Conservation (phyloP, 2,113 vertebrate genomes). For the Cephalophus harveyi region DNA sequence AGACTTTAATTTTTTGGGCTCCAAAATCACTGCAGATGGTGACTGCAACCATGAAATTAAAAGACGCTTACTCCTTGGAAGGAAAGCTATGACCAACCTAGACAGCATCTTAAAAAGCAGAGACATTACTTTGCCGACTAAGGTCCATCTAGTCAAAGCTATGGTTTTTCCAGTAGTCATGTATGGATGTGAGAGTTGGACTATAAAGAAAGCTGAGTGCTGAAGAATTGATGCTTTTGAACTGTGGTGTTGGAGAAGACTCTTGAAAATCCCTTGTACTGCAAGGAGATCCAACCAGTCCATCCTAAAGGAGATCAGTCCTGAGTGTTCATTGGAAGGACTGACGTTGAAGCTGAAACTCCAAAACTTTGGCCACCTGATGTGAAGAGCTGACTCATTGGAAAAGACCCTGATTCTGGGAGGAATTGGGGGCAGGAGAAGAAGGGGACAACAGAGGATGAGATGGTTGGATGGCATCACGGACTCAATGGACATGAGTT, state of each 20-base stretch:
- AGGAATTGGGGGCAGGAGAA: neutral
- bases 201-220: neutral
- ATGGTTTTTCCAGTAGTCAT: neutral
- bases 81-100: neutral
- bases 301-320: neutral
- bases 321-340: neutral
- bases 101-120: neutral
- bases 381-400: neutral
- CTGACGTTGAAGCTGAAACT: neutral
- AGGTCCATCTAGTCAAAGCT: neutral
- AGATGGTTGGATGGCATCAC: neutral
- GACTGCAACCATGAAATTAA: neutral
- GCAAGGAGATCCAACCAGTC: neutral
- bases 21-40: neutral
- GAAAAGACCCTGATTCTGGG: neutral
- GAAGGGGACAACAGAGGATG: neutral
- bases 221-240: neutral
- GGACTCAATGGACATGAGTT: neutral
- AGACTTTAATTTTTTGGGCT: neutral
- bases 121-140: neutral
- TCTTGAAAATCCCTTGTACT: neutral
- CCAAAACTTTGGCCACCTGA: neutral
- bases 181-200: neutral
- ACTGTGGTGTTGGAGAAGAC: neutral
- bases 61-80: neutral